These are phyloP conservation scores for Polypedilum pembai DNA, from an alignment of 1,140 invertebrate genomes.

Conservation along the genomic window DNA sequence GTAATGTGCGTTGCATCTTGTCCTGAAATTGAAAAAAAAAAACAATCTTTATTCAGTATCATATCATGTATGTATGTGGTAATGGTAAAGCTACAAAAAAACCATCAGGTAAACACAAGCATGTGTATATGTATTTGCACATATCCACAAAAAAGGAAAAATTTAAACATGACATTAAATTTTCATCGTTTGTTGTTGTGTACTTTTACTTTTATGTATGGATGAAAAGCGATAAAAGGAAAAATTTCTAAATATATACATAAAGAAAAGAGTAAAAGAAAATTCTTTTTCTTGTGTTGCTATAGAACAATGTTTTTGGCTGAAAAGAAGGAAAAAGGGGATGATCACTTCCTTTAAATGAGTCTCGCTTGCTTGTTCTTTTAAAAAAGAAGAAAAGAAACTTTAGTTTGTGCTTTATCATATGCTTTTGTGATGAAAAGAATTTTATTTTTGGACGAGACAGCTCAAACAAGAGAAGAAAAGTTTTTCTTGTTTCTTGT, in stretches of 20 bases:
- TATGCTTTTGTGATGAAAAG: no score
- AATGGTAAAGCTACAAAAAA: slow-evolving; percentile 30
- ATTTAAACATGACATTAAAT: slow-evolving; percentile 18
- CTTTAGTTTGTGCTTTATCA: no score
- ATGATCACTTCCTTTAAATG: background rate
- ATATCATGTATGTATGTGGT: no score
- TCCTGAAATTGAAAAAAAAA: slow-evolving; percentile 43
- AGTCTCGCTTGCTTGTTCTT: no score
- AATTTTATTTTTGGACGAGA: no score
- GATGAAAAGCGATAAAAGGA: background rate
- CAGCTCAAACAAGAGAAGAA: no score
- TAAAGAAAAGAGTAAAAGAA: background rate
- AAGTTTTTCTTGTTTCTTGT: no score
- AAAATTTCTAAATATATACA: background rate
- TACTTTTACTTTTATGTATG: slow-evolving; percentile 15
- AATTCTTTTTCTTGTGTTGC: background rate
- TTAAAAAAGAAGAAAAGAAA: no score
- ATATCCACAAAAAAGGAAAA: background rate
- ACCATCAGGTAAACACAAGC: slow-evolving; percentile 32
- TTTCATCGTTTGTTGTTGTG: background rate
- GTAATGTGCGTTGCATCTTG: slow-evolving; percentile 92
- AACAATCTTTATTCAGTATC: no score
- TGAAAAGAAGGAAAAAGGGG: background rate
- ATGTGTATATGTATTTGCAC: background rate
- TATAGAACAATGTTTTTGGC: background rate